These are phyloP conservation scores for Dermatophagoides farinae DNA, from an alignment of 1,140 invertebrate species.

Conservation along the genomic window DNA sequence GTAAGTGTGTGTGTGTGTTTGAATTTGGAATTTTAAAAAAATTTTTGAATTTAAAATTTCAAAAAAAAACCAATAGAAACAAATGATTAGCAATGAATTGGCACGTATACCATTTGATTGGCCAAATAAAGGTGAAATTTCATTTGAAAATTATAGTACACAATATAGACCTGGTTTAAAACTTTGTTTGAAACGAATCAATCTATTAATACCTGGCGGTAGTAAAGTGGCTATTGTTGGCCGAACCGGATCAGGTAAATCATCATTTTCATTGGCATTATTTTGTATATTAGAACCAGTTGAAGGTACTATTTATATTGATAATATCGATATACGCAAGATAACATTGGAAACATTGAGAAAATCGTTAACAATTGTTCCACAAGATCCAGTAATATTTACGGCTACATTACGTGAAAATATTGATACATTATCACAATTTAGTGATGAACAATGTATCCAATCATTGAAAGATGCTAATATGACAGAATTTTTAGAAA, in stretches of 20 bases:
- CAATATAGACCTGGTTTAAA: slow-evolving; percentile 58
- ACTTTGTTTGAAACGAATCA: slow-evolving; percentile 51
- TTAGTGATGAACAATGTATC: slow-evolving; percentile 51
- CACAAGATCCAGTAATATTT: slow-evolving; percentile 85
- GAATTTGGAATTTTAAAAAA: not conserved
- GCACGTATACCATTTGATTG: slow-evolving; percentile 31
- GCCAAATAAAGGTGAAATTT: slow-evolving; percentile 48
- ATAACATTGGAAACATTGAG: slow-evolving; percentile 44
- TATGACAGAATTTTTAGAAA: slow-evolving; percentile 39
- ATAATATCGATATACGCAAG: slow-evolving; percentile 53
- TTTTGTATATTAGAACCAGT: slow-evolving; percentile 48
- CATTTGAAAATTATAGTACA: slow-evolving; percentile 53
- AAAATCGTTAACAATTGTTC: slow-evolving; percentile 67
- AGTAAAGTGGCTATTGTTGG: slow-evolving; percentile 57
- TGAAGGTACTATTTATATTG: slow-evolving; percentile 50
- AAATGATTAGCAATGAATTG: not conserved
- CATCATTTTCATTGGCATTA: slow-evolving; percentile 19
- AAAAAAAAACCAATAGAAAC: not conserved
- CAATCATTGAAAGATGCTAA: slow-evolving; percentile 53
- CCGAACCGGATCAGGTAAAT: slow-evolving; percentile 36
- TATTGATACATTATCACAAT: slow-evolving; percentile 51
- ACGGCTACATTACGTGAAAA: slow-evolving; percentile 66
- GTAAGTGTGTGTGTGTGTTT: slow-evolving; percentile 20
- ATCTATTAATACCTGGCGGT: slow-evolving; percentile 44
- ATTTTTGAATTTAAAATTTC: not conserved